Conservation (phyloP, 2,888 invertebrate genomes). For the Horisme vitalbata region DNA sequence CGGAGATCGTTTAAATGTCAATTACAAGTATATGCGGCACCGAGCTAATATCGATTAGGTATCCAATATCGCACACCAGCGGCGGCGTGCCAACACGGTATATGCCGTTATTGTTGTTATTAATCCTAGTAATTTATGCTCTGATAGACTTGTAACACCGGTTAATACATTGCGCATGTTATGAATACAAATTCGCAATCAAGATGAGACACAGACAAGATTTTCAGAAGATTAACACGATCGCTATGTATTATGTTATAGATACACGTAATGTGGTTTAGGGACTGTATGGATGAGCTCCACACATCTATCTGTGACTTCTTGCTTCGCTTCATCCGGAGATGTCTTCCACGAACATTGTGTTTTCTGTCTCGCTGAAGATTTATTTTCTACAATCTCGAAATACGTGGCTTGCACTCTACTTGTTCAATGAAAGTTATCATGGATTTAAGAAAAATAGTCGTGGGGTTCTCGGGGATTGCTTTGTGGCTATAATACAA, state of each 20-base stretch:
- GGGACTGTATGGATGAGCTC: slow-evolving; percentile 36
- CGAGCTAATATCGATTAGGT: slow-evolving; percentile 42
- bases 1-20: slow-evolving; percentile 39
- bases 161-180: slow-evolving; percentile 24
- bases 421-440: slow-evolving; percentile 29
- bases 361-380: slow-evolving; percentile 34
- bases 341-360: slow-evolving; percentile 45
- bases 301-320: slow-evolving; percentile 52
- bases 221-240: slow-evolving; percentile 20
- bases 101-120: slow-evolving; percentile 41
- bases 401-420: slow-evolving; percentile 39
- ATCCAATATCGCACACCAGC: slow-evolving; percentile 40
- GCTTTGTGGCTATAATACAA: slow-evolving; percentile 31
- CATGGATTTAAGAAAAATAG: slow-evolving; percentile 26
- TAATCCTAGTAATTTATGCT: slow-evolving; percentile 52
- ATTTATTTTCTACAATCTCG: slow-evolving; percentile 45
- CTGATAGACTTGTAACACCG: slow-evolving; percentile 31
- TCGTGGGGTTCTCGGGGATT: slow-evolving; percentile 28
- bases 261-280: slow-evolving; percentile 33
- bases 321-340: slow-evolving; percentile 49
- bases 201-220: slow-evolving; percentile 17
- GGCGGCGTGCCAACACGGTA: slow-evolving; percentile 35
- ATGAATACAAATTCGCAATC: slow-evolving; percentile 22
- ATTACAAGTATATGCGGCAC: slow-evolving; percentile 38
- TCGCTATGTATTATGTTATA: slow-evolving; percentile 29